Percentiles rank a stretch among this genome's conserved stretches.
Conservation (phyloP, 2,113 vertebrate species). For the Gavialis gangeticus region DNA sequence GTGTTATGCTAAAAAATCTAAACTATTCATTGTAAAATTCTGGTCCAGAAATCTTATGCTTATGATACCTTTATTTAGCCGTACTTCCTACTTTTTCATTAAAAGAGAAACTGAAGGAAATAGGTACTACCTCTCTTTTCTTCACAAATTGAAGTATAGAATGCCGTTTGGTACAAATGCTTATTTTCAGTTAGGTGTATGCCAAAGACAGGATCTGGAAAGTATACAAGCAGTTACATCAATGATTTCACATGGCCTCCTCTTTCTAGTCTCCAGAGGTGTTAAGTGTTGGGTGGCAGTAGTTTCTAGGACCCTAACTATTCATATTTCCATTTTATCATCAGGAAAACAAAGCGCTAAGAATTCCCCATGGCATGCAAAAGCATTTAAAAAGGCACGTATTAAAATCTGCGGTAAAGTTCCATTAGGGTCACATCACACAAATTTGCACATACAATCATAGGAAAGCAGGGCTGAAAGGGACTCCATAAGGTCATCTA, state of each 20-base stretch:
- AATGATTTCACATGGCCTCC: not conserved
- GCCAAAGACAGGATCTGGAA: not conserved
- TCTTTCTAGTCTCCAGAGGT: not conserved
- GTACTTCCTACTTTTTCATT: not conserved
- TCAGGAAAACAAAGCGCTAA: not conserved
- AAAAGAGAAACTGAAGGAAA: not conserved
- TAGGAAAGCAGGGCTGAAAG: too few relatives aligned
- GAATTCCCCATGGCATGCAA: not conserved
- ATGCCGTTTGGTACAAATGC: not conserved
- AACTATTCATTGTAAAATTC: not conserved
- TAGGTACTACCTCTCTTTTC: not conserved
- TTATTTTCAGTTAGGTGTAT: not conserved
- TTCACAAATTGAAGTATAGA: not conserved
- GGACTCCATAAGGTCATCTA: too few relatives aligned
- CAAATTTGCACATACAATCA: too few relatives aligned
- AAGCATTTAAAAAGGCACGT: not conserved
- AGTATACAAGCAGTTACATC: not conserved
- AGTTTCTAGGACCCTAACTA: not conserved
- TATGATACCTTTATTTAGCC: not conserved
- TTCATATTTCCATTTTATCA: not conserved
- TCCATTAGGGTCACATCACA: too few relatives aligned
- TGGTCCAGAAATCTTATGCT: not conserved
- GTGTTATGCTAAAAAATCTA: not conserved
- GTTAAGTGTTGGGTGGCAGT: not conserved
- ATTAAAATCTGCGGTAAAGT: too few relatives aligned